Percentiles rank a stretch among this genome's conserved stretches.
phyloP scores from a whole-genome alignment of 2,888 invertebrate genomes.

The Cinara cedri region DNA sequence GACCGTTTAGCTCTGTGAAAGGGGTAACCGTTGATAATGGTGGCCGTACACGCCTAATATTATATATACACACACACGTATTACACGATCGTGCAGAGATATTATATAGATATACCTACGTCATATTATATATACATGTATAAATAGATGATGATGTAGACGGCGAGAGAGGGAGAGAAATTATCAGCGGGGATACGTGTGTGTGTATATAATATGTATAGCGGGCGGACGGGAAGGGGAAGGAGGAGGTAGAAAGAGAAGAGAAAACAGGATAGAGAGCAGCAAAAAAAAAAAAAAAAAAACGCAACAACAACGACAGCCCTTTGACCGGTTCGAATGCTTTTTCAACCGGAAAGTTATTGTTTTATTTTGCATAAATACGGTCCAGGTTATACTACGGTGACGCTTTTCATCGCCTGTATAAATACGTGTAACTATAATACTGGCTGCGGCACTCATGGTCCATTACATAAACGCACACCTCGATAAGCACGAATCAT shows the following conservation, averaged over 20 bases:
- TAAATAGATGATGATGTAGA: not conserved
- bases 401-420: conserved; percentile 51
- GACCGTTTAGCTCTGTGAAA: conserved; percentile 54
- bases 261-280: conserved; percentile 22
- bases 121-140: not conserved
- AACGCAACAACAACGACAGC: conserved; percentile 41
- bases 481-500: conserved; percentile 56
- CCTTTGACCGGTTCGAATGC: conserved; percentile 56
- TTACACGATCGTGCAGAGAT: not conserved
- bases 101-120: not conserved
- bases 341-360: conserved; percentile 56
- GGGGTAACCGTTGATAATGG: conserved; percentile 53
- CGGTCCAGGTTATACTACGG: conserved; percentile 51
- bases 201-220: too few relatives aligned
- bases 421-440: conserved; percentile 48
- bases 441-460: conserved; percentile 55
- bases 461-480: conserved; percentile 55
- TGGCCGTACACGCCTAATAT: conserved; percentile 14
- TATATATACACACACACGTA: not conserved
- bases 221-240: too few relatives aligned
- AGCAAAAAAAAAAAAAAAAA: conserved; percentile 4
- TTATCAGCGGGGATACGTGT: not conserved
- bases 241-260: not conserved
- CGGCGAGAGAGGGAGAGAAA: not conserved
- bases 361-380: conserved; percentile 57